Percentiles rank a stretch among this genome's conserved stretches.
These are phyloP conservation scores for Benitochromis conjunctus DNA, from an alignment of 2,113 vertebrate species.

Conservation along the genomic window DNA sequence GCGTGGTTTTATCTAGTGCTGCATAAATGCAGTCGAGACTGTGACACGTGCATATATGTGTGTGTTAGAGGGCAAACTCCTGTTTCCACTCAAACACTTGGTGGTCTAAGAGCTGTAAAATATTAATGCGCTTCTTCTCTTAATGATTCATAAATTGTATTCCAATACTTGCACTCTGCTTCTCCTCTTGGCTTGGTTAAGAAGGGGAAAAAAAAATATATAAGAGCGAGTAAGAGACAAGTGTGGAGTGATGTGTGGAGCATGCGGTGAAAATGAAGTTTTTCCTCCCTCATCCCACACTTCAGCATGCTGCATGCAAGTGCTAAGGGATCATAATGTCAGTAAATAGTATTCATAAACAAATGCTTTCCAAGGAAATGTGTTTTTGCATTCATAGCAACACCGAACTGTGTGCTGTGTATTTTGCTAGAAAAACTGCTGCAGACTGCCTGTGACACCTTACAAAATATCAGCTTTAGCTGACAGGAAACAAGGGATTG, in stretches of 20 bases:
- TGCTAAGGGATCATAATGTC: constrained; percentile 55
- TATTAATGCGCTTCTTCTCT: constrained; percentile 65
- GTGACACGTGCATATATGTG: background rate
- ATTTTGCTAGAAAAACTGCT: constrained; percentile 4
- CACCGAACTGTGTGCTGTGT: background rate
- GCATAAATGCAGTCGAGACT: constrained; percentile 22
- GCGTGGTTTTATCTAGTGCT: background rate
- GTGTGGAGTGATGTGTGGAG: background rate
- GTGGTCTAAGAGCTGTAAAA: constrained; percentile 68
- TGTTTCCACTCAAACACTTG: constrained; percentile 63
- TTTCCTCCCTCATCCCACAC: background rate
- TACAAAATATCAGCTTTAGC: constrained; percentile 9
- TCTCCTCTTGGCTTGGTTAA: constrained; percentile 52
- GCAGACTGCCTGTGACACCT: constrained; percentile 11
- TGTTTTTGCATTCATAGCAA: constrained; percentile 17
- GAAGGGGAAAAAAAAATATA: background rate
- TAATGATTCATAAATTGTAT: constrained; percentile 77
- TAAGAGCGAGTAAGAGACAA: background rate
- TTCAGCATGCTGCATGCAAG: constrained; percentile 25
- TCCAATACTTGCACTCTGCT: constrained; percentile 55
- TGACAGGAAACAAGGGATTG: constrained; percentile 7
- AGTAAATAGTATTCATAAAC: constrained; percentile 64
- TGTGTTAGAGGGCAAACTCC: background rate
- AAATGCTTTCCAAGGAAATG: constrained; percentile 21
- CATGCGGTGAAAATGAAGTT: constrained; percentile 39